Conservation (phyloP, 2,888 invertebrate genomes). For the Drosophila histrio region DNA sequence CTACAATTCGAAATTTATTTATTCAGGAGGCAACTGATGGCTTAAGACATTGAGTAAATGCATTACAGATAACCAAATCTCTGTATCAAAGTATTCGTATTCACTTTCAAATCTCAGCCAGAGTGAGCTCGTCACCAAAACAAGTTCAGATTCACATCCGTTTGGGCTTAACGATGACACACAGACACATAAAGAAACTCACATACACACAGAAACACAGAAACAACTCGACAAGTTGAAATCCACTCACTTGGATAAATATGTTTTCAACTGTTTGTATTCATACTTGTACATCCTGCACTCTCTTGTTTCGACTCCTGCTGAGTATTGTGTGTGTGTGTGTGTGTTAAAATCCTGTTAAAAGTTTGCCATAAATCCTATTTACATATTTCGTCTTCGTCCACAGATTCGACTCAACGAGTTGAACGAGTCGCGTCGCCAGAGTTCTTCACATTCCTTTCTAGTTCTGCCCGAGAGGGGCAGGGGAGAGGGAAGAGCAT, state of each 20-base stretch:
- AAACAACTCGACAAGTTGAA: conserved; percentile 18
- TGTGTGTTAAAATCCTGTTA: conserved; percentile 70
- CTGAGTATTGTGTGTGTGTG: conserved; percentile 43
- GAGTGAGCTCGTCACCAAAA: conserved; percentile 16
- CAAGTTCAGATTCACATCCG: conserved; percentile 44
- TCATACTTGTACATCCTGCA: conserved; percentile 27
- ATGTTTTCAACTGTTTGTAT: conserved; percentile 65
- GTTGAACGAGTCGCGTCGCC: conserved; percentile 11
- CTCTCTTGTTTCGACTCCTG: conserved; percentile 11
- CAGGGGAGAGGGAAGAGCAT: neutral
- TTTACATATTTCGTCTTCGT: conserved; percentile 69
- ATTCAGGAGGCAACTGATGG: neutral
- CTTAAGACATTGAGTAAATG: conserved; percentile 16
- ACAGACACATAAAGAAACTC: conserved; percentile 10
- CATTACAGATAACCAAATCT: conserved; percentile 13
- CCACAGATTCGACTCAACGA: conserved; percentile 7
- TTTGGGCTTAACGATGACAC: conserved; percentile 34
- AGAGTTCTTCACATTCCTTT: neutral
- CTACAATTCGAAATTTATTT: neutral
- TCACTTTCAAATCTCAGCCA: conserved; percentile 6
- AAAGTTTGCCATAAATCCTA: conserved; percentile 76
- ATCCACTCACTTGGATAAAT: conserved; percentile 74
- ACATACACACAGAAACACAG: neutral
- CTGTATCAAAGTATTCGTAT: conserved; percentile 21
- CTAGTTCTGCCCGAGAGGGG: conserved; percentile 3